A percentile compares a stretch with the other conserved stretches of the same genome.
Conservation (phyloP, 2,797 vertebrate species). For the Naso thynnoides region DNA sequence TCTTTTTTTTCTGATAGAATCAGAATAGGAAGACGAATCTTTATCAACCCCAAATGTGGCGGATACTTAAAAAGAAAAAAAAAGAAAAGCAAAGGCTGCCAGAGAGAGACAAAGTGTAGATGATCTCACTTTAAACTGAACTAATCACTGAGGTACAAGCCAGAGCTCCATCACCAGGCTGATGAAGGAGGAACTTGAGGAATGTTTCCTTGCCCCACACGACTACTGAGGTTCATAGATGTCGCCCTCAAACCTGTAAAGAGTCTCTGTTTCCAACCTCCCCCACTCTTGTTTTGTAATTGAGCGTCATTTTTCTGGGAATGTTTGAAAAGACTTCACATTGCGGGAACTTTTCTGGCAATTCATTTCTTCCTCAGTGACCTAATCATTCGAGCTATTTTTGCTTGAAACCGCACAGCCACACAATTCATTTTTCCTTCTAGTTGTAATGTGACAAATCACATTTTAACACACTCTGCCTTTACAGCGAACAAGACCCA, state of each 20-base stretch:
- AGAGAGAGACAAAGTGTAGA: background rate
- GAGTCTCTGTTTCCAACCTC: slow-evolving; percentile 6
- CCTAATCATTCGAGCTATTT: background rate
- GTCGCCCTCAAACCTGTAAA: slow-evolving; percentile 5
- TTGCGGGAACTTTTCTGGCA: background rate
- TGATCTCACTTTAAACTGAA: background rate
- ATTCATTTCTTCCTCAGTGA: slow-evolving; percentile 1
- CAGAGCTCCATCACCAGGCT: slow-evolving; percentile 12
- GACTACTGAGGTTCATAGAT: background rate
- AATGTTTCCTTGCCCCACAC: slow-evolving; percentile 5
- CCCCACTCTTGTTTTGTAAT: background rate
- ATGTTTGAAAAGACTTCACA: background rate
- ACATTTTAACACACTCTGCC: background rate
- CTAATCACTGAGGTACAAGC: background rate
- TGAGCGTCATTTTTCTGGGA: background rate
- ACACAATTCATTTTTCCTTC: background rate
- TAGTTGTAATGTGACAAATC: slow-evolving; percentile 26
- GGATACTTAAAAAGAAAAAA: background rate
- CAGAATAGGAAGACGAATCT: background rate
- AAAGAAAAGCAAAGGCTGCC: background rate
- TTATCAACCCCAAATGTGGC: background rate
- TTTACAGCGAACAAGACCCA: background rate
- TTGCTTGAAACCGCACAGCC: slow-evolving; percentile 1
- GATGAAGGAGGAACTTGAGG: slow-evolving; percentile 15
- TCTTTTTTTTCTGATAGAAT: background rate